Evolutionary conservation across 2,888 invertebrate species (phyloP).

Genomic region (Cerceris rybyensis): DNA sequence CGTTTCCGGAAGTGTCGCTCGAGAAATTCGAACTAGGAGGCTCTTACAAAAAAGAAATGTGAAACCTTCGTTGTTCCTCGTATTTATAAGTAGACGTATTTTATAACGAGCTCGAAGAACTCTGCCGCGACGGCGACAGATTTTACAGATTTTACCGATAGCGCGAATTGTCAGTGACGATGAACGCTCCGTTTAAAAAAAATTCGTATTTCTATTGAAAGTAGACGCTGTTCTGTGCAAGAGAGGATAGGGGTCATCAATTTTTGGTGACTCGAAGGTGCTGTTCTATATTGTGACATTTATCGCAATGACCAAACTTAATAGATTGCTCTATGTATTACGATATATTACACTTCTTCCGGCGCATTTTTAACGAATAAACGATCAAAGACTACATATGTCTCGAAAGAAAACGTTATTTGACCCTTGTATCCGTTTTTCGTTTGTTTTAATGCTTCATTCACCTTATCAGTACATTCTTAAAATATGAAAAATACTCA

Average conservation of each 20-base stretch:
- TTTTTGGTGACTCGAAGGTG: slow-evolving; percentile 1
- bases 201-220: slow-evolving; percentile 52
- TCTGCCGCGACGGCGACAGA: slow-evolving; percentile 26
- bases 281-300: slow-evolving; percentile 30
- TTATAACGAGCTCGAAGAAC: slow-evolving; percentile 24
- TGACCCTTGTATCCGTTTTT: background rate
- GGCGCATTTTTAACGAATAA: slow-evolving; percentile 63
- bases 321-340: slow-evolving; percentile 56
- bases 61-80: slow-evolving; percentile 29
- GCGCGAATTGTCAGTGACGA: slow-evolving; percentile 9
- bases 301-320: slow-evolving; percentile 61
- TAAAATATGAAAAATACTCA: too few species aligned
- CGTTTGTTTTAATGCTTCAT: background rate
- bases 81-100: slow-evolving; percentile 38
- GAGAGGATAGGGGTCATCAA: slow-evolving; percentile 12
- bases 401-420: background rate
- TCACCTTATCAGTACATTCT: too few species aligned
- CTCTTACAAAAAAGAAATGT: background rate
- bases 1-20: too few species aligned
- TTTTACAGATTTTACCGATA: slow-evolving; percentile 51
- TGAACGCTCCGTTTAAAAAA: slow-evolving; percentile 6
- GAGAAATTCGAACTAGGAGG: background rate
- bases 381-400: slow-evolving; percentile 20
- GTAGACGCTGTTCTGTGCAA: slow-evolving; percentile 35
- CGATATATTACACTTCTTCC: slow-evolving; percentile 45